A percentile compares a stretch with the other conserved stretches of the same genome.
phyloP scores from a whole-genome alignment of 2,113 vertebrate species.

The Leptobrachium leishanense region DNA sequence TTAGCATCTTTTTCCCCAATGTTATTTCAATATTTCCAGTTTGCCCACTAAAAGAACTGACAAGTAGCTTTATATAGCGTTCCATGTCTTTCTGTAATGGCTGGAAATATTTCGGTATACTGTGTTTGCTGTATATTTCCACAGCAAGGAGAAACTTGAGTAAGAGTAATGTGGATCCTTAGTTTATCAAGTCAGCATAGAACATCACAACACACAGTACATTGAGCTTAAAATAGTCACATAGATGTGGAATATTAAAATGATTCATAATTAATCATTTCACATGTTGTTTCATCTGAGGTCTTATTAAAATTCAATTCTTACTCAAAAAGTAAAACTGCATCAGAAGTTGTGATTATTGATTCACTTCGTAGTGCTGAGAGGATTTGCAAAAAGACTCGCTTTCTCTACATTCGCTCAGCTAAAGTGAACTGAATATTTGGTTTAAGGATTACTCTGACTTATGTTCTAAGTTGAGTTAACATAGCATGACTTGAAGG shows the following conservation, averaged over 20 bases:
- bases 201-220: constrained; percentile 19
- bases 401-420: neutral
- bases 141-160: no score
- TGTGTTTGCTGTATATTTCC: no score
- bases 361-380: neutral
- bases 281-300: neutral
- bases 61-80: no score
- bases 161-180: neutral
- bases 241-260: constrained; percentile 17
- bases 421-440: constrained; percentile 15
- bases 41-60: no score
- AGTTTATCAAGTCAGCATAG: neutral
- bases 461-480: constrained; percentile 27
- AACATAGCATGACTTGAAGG: constrained; percentile 12
- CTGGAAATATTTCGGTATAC: no score
- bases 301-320: constrained; percentile 15
- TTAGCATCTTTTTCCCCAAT: no score
- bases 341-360: constrained; percentile 8
- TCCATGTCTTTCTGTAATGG: no score
- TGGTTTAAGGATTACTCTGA: constrained; percentile 23
- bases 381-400: constrained; percentile 9
- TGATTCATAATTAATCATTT: constrained; percentile 33
- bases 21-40: no score
- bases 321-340: constrained; percentile 15
- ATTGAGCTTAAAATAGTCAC: neutral